Evolutionary conservation across 1,140 invertebrate species (phyloP), one percentile per base, ranked within the genome.

Genomic region (Latrodectus geometricus): DNA sequence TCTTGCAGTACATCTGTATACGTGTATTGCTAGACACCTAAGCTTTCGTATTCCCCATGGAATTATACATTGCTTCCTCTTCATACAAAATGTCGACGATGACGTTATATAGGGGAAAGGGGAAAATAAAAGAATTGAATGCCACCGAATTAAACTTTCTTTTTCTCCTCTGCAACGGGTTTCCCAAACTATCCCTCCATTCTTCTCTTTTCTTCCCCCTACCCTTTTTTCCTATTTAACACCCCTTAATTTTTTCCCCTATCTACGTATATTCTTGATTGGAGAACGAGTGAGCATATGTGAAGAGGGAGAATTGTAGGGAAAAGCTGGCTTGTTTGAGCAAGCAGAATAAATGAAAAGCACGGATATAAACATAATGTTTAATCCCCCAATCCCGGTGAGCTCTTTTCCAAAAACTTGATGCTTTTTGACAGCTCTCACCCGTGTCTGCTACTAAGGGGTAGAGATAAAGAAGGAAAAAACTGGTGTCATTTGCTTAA

Each of bases 1-100:
- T 17, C 54, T 54, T 83, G 72, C 52, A 48, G 23, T 85, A 85
- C 83, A 85, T 85, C 83, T 85, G 83, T 85, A 85, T 77, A 66
- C 73, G 74, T 85, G 83, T 85, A 77, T 75, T 52, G 61, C 65
- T 56, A 66, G 73, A 73, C 83, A 85, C 74, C 83, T 85, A 85
- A 76, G 74, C 50, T 72, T 61, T 35, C 35, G 35, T 73, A 84
- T 61, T 85, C 83, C 83, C 83, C 69, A 61, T 21, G 74, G 83
- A 85, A 85, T 85, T 85, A 78, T 77, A 85, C 75, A 77, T 70
- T 21, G 74, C 66, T 85, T 85, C 83, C 83, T 85, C 74, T 61
- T 70, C 75, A 85, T 70, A 85, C 83, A 85, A 85, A 85, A 77
- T 84, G 73, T 75, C 54, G n/a, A 49, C 35, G 73, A 68, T 85